Conservation (phyloP, 2,888 invertebrate species). For the Ditylenchus weischeri region DNA sequence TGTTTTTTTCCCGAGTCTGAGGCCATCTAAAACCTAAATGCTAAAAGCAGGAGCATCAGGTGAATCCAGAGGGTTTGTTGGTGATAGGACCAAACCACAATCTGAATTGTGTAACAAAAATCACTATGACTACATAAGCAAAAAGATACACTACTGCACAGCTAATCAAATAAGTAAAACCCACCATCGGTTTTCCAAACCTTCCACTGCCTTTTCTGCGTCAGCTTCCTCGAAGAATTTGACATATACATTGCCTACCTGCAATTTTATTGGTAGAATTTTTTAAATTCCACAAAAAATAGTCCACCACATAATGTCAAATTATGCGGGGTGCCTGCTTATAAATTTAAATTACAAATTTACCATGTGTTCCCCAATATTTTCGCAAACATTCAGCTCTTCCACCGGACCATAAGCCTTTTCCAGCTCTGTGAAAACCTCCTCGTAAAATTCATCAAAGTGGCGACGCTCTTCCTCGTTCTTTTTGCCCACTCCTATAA, state of each 20-base stretch:
- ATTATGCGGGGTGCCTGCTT: too few species aligned
- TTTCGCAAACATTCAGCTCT: slow-evolving; percentile 99
- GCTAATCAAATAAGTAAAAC: background rate
- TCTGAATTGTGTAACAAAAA: too few species aligned
- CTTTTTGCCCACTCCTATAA: slow-evolving; percentile 47
- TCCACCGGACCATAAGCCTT: slow-evolving; percentile 89
- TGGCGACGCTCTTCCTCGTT: slow-evolving; percentile 87
- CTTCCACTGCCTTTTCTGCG: slow-evolving; percentile 92
- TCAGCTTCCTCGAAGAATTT: slow-evolving; percentile 87
- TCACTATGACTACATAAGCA: too few species aligned
- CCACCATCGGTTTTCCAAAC: slow-evolving; percentile 92
- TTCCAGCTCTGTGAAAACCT: slow-evolving; percentile 89
- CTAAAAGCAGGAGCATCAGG: slow-evolving; percentile 1
- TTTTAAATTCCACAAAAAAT: background rate
- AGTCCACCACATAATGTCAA: too few species aligned
- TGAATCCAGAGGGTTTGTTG: too few species aligned
- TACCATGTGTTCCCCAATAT: slow-evolving; percentile 71
- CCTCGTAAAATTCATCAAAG: slow-evolving; percentile 98
- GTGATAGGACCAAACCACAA: too few species aligned
- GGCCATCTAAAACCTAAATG: slow-evolving; percentile 4
- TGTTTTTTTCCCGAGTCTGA: background rate
- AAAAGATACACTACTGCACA: too few species aligned
- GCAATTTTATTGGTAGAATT: slow-evolving; percentile 61
- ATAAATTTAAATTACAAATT: too few species aligned
- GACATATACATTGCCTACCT: slow-evolving; percentile 95